A percentile compares a stretch with the other conserved stretches of the same genome.
Conservation (phyloP, 2,888 invertebrate genomes). For the Belgica antarctica region DNA sequence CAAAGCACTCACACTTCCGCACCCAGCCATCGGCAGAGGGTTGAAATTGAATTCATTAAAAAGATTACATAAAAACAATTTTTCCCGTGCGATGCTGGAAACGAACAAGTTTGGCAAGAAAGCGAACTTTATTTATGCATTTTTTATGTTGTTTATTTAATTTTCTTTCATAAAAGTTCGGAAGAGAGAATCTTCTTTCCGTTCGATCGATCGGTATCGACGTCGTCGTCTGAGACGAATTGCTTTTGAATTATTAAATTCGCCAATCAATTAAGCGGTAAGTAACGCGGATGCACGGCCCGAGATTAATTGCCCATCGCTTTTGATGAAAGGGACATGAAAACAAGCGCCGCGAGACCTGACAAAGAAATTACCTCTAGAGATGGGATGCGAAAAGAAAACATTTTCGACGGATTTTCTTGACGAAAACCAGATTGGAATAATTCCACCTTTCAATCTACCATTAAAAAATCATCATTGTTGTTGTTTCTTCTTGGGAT, state of each 20-base stretch:
- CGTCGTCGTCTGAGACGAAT: neutral
- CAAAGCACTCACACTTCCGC: no score
- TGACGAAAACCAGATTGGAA: slow-evolving; percentile 30
- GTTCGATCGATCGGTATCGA: neutral
- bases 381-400: neutral
- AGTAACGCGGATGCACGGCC: neutral
- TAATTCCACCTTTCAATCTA: slow-evolving; percentile 26
- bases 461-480: slow-evolving; percentile 29
- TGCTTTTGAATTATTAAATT: neutral
- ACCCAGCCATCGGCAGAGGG: neutral
- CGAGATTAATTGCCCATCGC: neutral
- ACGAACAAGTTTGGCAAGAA: neutral
- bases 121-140: slow-evolving; percentile 35
- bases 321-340: neutral
- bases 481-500: no score
- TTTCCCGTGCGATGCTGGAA: neutral
- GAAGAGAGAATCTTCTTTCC: neutral
- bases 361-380: slow-evolving; percentile 11
- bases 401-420: neutral
- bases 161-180: slow-evolving; percentile 13
- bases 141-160: slow-evolving; percentile 33
- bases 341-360: neutral
- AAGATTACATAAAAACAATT: slow-evolving; percentile 12
- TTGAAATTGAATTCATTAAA: slow-evolving; percentile 25
- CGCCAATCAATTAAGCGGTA: neutral